These are phyloP conservation scores for Arenicola marina DNA, from an alignment of 2,888 invertebrate genomes.

Conservation along the genomic window DNA sequence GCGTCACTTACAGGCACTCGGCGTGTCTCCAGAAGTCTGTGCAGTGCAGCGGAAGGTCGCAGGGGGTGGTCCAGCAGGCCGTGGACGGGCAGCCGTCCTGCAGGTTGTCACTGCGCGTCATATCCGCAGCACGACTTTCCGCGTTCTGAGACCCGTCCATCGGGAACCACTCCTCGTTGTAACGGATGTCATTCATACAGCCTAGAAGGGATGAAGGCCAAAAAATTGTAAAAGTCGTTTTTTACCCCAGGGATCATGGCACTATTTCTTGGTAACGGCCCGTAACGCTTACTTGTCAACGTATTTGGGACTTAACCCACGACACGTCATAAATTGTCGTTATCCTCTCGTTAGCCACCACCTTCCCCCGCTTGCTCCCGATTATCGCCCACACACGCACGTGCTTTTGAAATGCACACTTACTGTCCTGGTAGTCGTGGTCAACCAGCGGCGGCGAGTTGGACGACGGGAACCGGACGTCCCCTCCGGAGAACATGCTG, in stretches of 20 bases:
- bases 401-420: no score
- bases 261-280: no score
- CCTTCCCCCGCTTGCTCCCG: no score
- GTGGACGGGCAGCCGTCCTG: constrained; percentile 31
- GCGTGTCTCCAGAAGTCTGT: constrained; percentile 98
- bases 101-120: constrained; percentile 28
- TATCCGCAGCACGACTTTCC: constrained; percentile 56
- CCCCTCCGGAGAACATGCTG: constrained; percentile 35
- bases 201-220: no score
- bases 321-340: no score
- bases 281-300: no score
- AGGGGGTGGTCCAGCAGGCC: constrained; percentile 22
- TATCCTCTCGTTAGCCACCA: no score
- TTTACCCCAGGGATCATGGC: no score
- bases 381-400: no score
- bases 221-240: no score
- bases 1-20: constrained; percentile 71
- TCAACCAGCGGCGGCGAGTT: constrained; percentile 32
- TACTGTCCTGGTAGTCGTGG: constrained; percentile 33
- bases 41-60: constrained; percentile 76
- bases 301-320: no score
- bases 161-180: constrained; percentile 93
- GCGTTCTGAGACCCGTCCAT: constrained; percentile 61
- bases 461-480: constrained; percentile 34
- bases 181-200: constrained; percentile 80